Conservation (phyloP, 2,888 invertebrate species). For the Patella caerulea region DNA sequence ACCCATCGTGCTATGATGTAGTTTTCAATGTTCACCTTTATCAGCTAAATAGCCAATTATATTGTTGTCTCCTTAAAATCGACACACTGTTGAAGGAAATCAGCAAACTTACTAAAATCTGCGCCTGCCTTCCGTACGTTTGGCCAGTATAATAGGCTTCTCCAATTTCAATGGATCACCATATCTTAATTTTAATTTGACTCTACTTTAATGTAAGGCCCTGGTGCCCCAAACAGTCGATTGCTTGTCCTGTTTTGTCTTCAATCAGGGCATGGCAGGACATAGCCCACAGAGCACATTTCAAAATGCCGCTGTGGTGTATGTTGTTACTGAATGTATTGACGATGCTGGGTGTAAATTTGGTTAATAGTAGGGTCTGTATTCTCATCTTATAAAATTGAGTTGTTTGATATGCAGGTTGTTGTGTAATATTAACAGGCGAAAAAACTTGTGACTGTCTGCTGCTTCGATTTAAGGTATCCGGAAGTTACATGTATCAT, state of each 20-base stretch:
- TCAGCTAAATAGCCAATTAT: neutral
- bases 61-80: neutral
- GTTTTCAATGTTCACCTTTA: neutral
- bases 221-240: neutral
- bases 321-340: too few species aligned
- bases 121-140: neutral
- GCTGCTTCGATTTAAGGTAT: too few species aligned
- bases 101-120: neutral
- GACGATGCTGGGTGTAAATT: too few species aligned
- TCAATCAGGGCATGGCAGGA: neutral
- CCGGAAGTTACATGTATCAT: neutral
- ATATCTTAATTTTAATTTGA: constrained; percentile 1
- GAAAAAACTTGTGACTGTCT: too few species aligned
- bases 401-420: too few species aligned
- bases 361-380: too few species aligned
- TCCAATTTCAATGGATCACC: neutral
- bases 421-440: too few species aligned
- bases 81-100: neutral
- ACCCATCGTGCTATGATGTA: neutral
- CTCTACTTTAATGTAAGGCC: neutral
- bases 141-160: neutral
- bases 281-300: neutral
- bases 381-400: too few species aligned
- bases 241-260: neutral
- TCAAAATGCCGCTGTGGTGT: neutral